A percentile compares a stretch with the other conserved stretches of the same genome.
Conservation (phyloP, 2,888 invertebrate species). For the Drosophila maculinotata region DNA sequence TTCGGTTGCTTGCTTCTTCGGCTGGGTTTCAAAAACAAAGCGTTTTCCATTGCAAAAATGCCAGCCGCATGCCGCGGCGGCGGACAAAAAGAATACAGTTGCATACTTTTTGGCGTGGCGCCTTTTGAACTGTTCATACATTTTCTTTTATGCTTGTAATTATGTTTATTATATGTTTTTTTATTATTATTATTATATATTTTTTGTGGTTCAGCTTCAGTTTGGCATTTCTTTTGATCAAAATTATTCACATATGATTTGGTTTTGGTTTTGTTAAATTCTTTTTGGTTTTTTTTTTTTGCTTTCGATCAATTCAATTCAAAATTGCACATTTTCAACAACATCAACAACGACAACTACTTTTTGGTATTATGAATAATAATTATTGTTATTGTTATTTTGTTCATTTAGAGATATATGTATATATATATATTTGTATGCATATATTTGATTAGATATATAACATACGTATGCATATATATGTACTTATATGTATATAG, state of each 20-base stretch:
- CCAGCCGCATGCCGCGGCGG: slow-evolving; percentile 30
- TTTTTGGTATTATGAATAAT: slow-evolving; percentile 78
- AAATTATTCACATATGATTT: slow-evolving; percentile 59
- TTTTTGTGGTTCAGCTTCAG: slow-evolving; percentile 60
- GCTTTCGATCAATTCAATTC: slow-evolving; percentile 78
- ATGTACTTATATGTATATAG: slow-evolving; percentile 39
- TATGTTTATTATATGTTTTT: slow-evolving; percentile 28
- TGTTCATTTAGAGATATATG: slow-evolving; percentile 57
- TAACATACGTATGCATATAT: slow-evolving; percentile 30
- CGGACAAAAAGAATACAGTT: slow-evolving; percentile 59
- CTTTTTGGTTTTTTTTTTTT: slow-evolving; percentile 47
- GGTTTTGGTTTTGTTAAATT: slow-evolving; percentile 36
- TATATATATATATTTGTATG: slow-evolving; percentile 21
- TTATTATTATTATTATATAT: slow-evolving; percentile 13
- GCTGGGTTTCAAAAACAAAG: slow-evolving; percentile 67
- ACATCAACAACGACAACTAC: slow-evolving; percentile 85
- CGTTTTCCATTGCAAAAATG: slow-evolving; percentile 61
- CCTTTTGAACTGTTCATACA: slow-evolving; percentile 44
- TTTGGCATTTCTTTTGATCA: slow-evolving; percentile 62
- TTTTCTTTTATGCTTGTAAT: slow-evolving; percentile 50
- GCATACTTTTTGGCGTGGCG: slow-evolving; percentile 50
- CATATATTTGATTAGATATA: slow-evolving; percentile 25
- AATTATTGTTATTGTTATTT: slow-evolving; percentile 69
- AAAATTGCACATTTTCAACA: slow-evolving; percentile 84
- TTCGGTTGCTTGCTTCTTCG: slow-evolving; percentile 44